These are phyloP conservation scores for Pseudomyrmex concolor DNA, from an alignment of 1,140 invertebrate species.

Conservation along the genomic window DNA sequence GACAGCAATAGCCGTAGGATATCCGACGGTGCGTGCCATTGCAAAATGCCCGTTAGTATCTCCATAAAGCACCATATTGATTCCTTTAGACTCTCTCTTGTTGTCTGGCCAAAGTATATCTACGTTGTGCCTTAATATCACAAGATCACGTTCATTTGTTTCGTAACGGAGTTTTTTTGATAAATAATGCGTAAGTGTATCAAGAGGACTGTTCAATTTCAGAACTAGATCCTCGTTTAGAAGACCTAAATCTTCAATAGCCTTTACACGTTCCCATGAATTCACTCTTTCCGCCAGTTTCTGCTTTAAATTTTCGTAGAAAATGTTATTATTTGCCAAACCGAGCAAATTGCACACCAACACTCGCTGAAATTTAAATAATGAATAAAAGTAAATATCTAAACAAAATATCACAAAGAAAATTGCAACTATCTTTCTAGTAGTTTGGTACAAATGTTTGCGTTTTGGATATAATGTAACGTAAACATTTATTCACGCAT, in stretches of 20 bases:
- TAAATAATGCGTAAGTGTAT: constrained; percentile 96
- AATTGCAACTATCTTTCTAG: too few species aligned
- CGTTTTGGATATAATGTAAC: too few species aligned
- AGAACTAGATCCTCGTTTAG: constrained; percentile 93
- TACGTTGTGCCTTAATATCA: constrained; percentile 97
- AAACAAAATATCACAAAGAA: too few species aligned
- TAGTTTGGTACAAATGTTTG: too few species aligned
- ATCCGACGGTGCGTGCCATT: constrained; percentile 98
- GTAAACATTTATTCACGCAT: too few species aligned
- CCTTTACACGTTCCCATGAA: constrained; percentile 87
- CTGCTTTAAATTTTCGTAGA: constrained; percentile 96
- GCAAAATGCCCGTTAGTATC: constrained; percentile 94
- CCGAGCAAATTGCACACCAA: constrained; percentile 95
- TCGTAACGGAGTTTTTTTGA: constrained; percentile 93
- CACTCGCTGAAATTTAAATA: constrained; percentile 87
- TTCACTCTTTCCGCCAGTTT: constrained; percentile 92
- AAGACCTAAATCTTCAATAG: constrained; percentile 94
- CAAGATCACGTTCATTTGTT: constrained; percentile 95
- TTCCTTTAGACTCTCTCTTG: constrained; percentile 92
- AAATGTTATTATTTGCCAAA: constrained; percentile 93
- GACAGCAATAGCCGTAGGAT: constrained; percentile 97
- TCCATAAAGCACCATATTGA: constrained; percentile 97
- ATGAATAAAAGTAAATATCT: not conserved
- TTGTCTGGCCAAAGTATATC: constrained; percentile 96
- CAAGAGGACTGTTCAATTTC: constrained; percentile 95